A percentile compares a stretch with the other conserved stretches of the same genome.
These are phyloP conservation scores for Danio jaintianensis DNA, from an alignment of 2,797 vertebrate genomes.

Conservation along the genomic window DNA sequence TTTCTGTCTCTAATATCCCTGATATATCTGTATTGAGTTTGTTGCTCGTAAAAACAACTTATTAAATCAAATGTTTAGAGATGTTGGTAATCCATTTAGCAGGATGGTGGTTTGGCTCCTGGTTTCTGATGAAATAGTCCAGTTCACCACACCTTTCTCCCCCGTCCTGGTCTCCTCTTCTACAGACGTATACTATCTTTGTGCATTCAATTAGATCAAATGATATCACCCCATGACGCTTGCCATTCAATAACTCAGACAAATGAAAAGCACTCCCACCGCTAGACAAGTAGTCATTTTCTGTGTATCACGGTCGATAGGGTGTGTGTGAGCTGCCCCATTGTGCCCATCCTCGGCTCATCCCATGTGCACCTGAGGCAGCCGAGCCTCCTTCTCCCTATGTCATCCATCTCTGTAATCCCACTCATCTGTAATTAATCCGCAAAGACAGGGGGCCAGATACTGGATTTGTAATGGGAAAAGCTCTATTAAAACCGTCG, in stretches of 20 bases:
- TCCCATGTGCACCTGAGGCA: constrained; percentile 48
- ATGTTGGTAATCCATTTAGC: constrained; percentile 70
- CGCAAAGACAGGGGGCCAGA: constrained; percentile 81
- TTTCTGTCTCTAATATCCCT: constrained; percentile 65
- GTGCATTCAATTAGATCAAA: constrained; percentile 70
- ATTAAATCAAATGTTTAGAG: constrained; percentile 75
- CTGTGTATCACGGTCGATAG: constrained; percentile 46
- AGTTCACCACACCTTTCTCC: constrained; percentile 45
- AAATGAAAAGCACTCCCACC: constrained; percentile 69
- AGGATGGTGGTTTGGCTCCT: constrained; percentile 43
- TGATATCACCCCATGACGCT: constrained; percentile 66
- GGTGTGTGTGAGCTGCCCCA: constrained; percentile 50
- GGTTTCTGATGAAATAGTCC: constrained; percentile 60
- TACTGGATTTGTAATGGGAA: constrained; percentile 91
- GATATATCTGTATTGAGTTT: constrained; percentile 71
- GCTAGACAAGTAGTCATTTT: constrained; percentile 59
- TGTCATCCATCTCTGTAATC: constrained; percentile 87
- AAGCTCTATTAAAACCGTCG: constrained; percentile 85
- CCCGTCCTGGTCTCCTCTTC: background rate
- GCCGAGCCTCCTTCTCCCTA: constrained; percentile 47
- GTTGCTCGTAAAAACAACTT: constrained; percentile 69
- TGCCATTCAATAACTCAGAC: constrained; percentile 67
- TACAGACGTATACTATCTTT: constrained; percentile 25
- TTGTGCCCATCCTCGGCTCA: constrained; percentile 46
- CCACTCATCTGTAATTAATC: constrained; percentile 94